Evolutionary conservation across 2,113 vertebrate genomes (phyloP).

Genomic region (Condylura cristata): DNA sequence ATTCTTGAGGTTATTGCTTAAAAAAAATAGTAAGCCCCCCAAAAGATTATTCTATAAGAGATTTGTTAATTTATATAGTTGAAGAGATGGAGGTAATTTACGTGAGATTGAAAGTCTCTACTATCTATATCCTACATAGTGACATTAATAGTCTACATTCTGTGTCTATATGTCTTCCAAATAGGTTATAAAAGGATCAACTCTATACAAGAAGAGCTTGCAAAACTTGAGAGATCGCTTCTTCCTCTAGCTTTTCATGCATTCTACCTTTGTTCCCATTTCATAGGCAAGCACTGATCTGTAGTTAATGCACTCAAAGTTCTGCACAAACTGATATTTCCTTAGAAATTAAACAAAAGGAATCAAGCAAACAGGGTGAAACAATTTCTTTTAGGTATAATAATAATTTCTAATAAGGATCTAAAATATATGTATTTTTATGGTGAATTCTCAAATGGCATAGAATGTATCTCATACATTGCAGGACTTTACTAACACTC

Average conservation of each 20-base stretch:
- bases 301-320: not conserved
- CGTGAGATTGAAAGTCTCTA: not conserved
- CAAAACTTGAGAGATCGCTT: not conserved
- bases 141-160: not conserved
- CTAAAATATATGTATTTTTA: no score
- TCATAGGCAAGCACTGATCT: slow-evolving; percentile 8
- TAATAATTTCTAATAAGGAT: slow-evolving; percentile 33
- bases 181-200: not conserved
- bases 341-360: slow-evolving; percentile 46
- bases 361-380: not conserved
- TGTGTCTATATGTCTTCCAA: not conserved
- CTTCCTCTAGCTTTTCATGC: not conserved
- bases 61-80: not conserved
- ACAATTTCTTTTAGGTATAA: not conserved
- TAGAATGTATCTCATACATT: not conserved
- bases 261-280: slow-evolving; percentile 30
- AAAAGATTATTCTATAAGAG: not conserved
- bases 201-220: not conserved
- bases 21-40: not conserved
- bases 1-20: not conserved
- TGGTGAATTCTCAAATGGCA: not conserved
- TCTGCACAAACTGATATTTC: not conserved
- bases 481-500: not conserved
- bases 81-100: not conserved
- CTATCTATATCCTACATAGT: not conserved